Evolutionary conservation across 2,113 vertebrate species (phyloP).

Genomic region (Pseudolaguvia tuberculata): DNA sequence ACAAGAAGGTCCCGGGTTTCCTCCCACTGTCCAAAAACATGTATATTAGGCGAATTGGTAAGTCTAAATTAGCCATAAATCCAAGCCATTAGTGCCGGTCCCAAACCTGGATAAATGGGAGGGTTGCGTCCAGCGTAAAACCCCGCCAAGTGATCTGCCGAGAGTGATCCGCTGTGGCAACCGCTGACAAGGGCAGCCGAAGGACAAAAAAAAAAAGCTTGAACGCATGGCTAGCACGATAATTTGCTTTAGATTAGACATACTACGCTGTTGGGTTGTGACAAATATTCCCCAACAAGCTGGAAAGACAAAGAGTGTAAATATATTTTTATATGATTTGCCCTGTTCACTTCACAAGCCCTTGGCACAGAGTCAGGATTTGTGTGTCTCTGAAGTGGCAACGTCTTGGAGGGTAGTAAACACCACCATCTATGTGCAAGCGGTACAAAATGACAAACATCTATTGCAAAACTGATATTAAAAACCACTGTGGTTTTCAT

Average conservation of each 20-base stretch:
- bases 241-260: conserved; percentile 51
- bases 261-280: conserved; percentile 22
- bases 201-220: conserved; percentile 47
- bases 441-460: conserved; percentile 51
- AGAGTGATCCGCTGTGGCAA: too few relatives aligned
- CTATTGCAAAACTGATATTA: conserved; percentile 55
- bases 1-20: too few relatives aligned
- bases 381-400: conserved; percentile 40
- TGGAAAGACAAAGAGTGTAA: conserved; percentile 54
- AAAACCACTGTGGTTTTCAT: conserved; percentile 60
- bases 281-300: conserved; percentile 40
- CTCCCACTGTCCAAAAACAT: too few relatives aligned
- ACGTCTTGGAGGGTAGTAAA: conserved; percentile 53
- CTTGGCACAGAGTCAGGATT: conserved; percentile 28
- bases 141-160: too few relatives aligned
- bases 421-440: conserved; percentile 60
- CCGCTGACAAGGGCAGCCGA: too few relatives aligned
- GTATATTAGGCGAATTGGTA: too few relatives aligned
- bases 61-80: too few relatives aligned
- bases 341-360: conserved; percentile 39
- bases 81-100: too few relatives aligned
- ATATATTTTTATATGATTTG: conserved; percentile 51
- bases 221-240: conserved; percentile 49
- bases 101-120: too few relatives aligned
- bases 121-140: too few relatives aligned